A percentile compares a stretch with the other conserved stretches of the same genome.
Evolutionary conservation across 1,140 invertebrate genomes (phyloP).

Genomic region (Copidosoma floridanum): DNA sequence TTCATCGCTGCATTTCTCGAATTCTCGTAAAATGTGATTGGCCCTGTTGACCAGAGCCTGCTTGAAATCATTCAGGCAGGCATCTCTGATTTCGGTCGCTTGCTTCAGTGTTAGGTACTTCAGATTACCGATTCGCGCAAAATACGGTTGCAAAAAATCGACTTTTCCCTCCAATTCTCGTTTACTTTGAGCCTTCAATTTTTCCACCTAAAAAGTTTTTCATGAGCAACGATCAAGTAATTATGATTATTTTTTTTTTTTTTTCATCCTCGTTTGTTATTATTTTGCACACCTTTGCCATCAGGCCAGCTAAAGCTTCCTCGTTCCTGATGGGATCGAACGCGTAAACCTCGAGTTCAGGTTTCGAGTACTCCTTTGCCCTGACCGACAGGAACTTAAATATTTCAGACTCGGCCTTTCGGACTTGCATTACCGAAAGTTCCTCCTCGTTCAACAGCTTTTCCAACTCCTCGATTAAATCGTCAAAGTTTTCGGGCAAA

Average conservation of each 20-base stretch:
- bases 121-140: slow-evolving; percentile 56
- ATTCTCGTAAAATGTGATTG: slow-evolving; percentile 57
- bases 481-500: slow-evolving; percentile 62
- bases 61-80: slow-evolving; percentile 62
- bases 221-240: not conserved
- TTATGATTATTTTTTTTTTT: no score
- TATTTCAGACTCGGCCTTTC: slow-evolving; percentile 57
- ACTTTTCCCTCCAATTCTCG: slow-evolving; percentile 46
- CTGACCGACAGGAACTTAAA: slow-evolving; percentile 52
- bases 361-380: slow-evolving; percentile 48
- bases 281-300: slow-evolving; percentile 49
- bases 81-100: slow-evolving; percentile 49
- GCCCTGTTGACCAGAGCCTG: slow-evolving; percentile 53
- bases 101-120: slow-evolving; percentile 40
- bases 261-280: no score
- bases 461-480: slow-evolving; percentile 59
- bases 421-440: slow-evolving; percentile 45
- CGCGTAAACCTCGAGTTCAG: slow-evolving; percentile 54
- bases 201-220: slow-evolving; percentile 45
- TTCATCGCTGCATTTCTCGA: slow-evolving; percentile 46
- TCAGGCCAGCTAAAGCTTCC: slow-evolving; percentile 49
- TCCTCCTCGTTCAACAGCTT: slow-evolving; percentile 58
- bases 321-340: slow-evolving; percentile 61
- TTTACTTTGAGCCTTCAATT: slow-evolving; percentile 40
- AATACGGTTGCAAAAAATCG: slow-evolving; percentile 61